Percentiles rank a stretch among this genome's conserved stretches.
These are phyloP conservation scores for Ardeotis arabs DNA, from an alignment of 2,113 vertebrate genomes.

Conservation along the genomic window DNA sequence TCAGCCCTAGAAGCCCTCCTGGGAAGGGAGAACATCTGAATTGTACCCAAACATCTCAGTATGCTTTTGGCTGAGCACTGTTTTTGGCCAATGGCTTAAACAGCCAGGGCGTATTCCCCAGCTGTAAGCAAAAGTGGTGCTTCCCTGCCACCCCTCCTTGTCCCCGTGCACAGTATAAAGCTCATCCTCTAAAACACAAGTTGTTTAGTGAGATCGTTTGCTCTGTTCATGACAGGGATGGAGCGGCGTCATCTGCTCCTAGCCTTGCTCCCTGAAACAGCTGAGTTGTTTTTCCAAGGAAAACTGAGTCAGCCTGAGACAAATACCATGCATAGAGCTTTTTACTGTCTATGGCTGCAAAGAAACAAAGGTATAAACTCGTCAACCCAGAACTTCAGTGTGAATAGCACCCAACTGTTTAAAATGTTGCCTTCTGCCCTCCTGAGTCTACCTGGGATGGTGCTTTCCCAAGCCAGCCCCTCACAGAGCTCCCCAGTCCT, in stretches of 20 bases:
- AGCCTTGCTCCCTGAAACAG: slow-evolving; percentile 2
- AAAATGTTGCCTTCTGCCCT: not conserved
- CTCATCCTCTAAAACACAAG: not conserved
- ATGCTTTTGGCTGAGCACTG: not conserved
- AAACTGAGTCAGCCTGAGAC: not conserved
- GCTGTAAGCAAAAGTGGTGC: not conserved
- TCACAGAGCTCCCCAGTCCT: not conserved
- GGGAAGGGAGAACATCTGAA: not conserved
- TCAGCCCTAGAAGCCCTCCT: not conserved
- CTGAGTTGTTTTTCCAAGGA: not conserved
- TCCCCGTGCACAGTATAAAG: not conserved
- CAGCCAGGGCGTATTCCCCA: not conserved
- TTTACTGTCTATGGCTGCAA: not conserved
- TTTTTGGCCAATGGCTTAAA: not conserved
- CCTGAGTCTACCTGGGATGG: not conserved
- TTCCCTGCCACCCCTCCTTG: not conserved
- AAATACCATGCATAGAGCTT: not conserved
- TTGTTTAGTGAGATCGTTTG: not conserved
- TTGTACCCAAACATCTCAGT: accelerated
- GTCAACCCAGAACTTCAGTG: not conserved
- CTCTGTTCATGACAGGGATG: not conserved
- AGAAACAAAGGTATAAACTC: not conserved
- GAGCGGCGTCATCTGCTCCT: not conserved
- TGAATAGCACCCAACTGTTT: not conserved
- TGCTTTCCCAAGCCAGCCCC: not conserved